Percentiles rank a stretch among this genome's conserved stretches.
These are phyloP conservation scores for Sabellastarte sp. DNA, from an alignment of 2,888 invertebrate species.

Conservation along the genomic window DNA sequence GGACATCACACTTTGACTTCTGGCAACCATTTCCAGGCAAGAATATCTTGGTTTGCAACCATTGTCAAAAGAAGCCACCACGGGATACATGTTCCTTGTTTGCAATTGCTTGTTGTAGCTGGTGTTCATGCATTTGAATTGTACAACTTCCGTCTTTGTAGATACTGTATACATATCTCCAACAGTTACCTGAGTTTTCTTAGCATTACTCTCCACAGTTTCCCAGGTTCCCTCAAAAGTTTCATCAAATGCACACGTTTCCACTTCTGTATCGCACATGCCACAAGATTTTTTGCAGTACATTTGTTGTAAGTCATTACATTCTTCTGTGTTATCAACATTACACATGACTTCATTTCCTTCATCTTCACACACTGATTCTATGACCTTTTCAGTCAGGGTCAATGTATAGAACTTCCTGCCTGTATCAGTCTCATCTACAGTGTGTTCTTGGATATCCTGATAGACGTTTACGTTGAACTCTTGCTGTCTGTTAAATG, in stretches of 20 bases:
- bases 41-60: conserved; percentile 6
- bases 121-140: not conserved
- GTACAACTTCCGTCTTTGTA: not conserved
- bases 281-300: conserved; percentile 2
- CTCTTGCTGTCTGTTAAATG: too few species aligned
- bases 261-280: not conserved
- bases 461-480: not conserved
- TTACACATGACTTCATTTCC: not conserved
- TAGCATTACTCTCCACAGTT: not conserved
- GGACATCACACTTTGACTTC: not conserved
- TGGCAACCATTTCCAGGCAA: not conserved
- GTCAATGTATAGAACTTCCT: not conserved
- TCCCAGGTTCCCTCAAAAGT: not conserved
- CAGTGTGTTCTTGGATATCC: not conserved
- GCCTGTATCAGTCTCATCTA: too few species aligned
- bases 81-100: too few species aligned
- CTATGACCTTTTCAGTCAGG: not conserved
- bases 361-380: conserved; percentile 3
- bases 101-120: not conserved
- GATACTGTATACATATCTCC: not conserved
- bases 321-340: too few species aligned
- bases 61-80: not conserved
- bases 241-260: not conserved
- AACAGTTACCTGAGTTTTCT: too few species aligned
- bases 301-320: too few species aligned